phyloP scores from a whole-genome alignment of 2,888 invertebrate species.

The Tenodera sinensis region DNA sequence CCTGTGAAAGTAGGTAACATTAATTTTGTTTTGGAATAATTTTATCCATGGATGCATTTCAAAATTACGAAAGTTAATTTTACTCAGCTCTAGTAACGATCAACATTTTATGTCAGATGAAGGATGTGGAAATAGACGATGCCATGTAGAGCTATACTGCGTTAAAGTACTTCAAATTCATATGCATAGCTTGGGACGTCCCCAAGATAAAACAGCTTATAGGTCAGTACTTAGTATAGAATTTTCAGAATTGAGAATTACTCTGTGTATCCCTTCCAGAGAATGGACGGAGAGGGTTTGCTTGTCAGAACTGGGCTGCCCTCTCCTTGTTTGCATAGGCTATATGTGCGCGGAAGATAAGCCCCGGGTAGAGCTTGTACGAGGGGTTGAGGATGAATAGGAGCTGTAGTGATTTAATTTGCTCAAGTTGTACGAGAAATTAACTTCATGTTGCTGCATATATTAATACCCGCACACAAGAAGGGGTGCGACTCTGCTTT shows the following conservation, averaged over 20 bases:
- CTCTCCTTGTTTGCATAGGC: background rate
- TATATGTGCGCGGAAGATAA: background rate
- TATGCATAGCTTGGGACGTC: no score
- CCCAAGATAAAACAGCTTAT: background rate
- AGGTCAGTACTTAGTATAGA: background rate
- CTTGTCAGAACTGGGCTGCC: background rate
- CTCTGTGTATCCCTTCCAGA: background rate
- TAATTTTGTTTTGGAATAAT: no score
- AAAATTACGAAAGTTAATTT: no score
- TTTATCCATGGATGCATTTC: no score
- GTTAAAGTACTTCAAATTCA: no score
- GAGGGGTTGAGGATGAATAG: background rate
- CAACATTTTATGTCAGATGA: no score
- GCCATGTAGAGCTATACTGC: no score
- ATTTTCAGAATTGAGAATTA: background rate
- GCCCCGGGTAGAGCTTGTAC: background rate
- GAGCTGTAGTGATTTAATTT: background rate
- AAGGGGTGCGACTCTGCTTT: background rate
- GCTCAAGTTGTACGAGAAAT: background rate
- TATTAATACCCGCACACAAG: background rate
- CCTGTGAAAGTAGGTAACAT: no score
- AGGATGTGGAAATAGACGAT: no score
- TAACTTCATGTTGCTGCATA: background rate
- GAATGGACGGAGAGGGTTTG: background rate
- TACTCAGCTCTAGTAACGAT: no score